Evolutionary conservation across 2,888 invertebrate species (phyloP).

Genomic region (Drosophila subquinaria): DNA sequence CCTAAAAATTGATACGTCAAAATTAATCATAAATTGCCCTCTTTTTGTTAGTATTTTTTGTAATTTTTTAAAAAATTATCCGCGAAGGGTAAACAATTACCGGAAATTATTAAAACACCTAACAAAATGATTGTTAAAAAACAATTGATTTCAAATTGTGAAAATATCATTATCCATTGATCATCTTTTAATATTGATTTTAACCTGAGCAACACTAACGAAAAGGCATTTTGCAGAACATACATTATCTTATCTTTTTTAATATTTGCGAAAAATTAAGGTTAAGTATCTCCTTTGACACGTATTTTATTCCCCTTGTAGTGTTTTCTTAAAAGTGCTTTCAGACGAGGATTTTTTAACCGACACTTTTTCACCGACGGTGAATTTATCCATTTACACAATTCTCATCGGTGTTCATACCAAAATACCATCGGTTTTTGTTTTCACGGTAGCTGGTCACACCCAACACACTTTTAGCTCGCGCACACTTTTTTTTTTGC

Average conservation of each 20-base stretch:
- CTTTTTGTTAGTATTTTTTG: too few relatives aligned
- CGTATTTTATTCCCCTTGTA: background rate
- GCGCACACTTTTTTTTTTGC: too few relatives aligned
- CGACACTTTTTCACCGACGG: too few relatives aligned
- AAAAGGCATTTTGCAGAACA: conserved; percentile 2
- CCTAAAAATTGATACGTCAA: too few relatives aligned
- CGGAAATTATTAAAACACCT: conserved; percentile 12
- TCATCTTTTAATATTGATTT: conserved; percentile 21
- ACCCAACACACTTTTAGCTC: too few relatives aligned
- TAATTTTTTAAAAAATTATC: conserved; percentile 72
- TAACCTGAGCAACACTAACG: conserved; percentile 13
- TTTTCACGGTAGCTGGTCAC: too few relatives aligned
- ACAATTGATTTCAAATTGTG: background rate
- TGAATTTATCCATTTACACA: too few relatives aligned
- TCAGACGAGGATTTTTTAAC: too few relatives aligned
- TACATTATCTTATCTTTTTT: background rate
- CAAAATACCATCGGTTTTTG: too few relatives aligned
- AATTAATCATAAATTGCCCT: too few relatives aligned
- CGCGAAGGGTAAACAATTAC: conserved; percentile 76
- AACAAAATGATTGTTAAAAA: background rate
- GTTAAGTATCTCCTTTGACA: background rate
- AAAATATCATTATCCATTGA: conserved; percentile 6
- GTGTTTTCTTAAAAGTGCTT: conserved; percentile 2
- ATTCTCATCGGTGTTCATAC: too few relatives aligned
- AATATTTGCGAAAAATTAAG: background rate